phyloP scores from a whole-genome alignment of 2,113 vertebrate species.

The Brevimyrus niger region DNA sequence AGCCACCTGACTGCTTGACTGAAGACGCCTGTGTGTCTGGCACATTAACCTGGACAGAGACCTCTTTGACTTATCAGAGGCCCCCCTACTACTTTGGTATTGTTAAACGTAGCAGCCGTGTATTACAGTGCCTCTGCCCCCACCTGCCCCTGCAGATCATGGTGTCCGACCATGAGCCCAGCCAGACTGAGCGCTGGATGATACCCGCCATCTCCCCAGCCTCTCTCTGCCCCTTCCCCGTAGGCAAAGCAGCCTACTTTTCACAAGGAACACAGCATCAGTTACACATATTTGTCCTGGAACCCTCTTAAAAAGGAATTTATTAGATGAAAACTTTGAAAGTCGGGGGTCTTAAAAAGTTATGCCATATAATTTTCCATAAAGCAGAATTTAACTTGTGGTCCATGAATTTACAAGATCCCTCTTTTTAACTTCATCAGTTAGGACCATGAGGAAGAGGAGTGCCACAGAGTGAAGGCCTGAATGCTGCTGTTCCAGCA shows the following conservation, averaged over 20 bases:
- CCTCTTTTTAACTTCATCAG: constrained; percentile 20
- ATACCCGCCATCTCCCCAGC: constrained; percentile 62
- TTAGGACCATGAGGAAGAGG: constrained; percentile 73
- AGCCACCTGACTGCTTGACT: constrained; percentile 79
- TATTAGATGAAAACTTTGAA: neutral
- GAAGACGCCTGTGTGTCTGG: constrained; percentile 83
- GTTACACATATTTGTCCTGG: neutral
- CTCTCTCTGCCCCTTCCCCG: neutral
- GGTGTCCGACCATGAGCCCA: constrained; percentile 83
- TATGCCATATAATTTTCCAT: neutral
- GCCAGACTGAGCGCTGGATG: constrained; percentile 91
- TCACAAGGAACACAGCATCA: neutral
- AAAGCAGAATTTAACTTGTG: neutral
- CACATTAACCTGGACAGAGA: constrained; percentile 40
- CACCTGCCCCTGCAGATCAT: constrained; percentile 75
- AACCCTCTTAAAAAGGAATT: neutral
- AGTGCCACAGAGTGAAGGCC: constrained; percentile 70
- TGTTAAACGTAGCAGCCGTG: neutral
- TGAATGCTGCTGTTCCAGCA: constrained; percentile 87
- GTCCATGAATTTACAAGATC: neutral
- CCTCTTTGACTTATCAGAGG: constrained; percentile 2
- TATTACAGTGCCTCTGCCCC: neutral
- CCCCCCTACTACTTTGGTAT: constrained; percentile 38
- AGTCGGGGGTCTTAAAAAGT: neutral
- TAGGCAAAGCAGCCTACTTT: neutral